Percentiles rank a stretch among this genome's conserved stretches.
Evolutionary conservation across 2,888 invertebrate species (phyloP).

Genomic region (Teleogryllus oceanicus): DNA sequence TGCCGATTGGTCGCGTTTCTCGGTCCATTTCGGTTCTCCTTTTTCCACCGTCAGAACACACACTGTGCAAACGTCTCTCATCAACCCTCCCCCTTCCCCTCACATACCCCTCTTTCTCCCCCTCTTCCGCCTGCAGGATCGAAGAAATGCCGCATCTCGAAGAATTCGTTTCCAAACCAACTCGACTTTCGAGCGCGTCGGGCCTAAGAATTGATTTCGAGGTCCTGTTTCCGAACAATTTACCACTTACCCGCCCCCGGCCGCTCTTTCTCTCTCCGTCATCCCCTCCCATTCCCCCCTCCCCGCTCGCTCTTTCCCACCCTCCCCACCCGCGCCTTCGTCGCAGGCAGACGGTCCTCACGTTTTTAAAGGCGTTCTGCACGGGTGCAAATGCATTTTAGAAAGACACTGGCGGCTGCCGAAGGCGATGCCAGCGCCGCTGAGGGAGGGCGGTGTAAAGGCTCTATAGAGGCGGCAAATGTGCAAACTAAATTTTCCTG

Average conservation of each 20-base stretch:
- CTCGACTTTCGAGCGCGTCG: neutral
- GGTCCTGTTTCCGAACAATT: constrained; percentile 4
- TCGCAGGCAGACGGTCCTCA: neutral
- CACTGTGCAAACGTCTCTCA: too few relatives aligned
- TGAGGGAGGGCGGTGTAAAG: neutral
- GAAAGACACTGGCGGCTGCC: neutral
- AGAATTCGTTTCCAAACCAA: neutral
- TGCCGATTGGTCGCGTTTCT: too few relatives aligned
- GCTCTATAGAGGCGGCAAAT: neutral
- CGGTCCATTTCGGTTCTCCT: too few relatives aligned
- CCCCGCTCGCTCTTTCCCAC: neutral
- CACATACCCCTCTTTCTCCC: neutral
- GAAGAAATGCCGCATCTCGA: neutral
- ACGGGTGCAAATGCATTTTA: neutral
- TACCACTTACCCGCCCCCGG: neutral
- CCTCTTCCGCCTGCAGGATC: neutral
- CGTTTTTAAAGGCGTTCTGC: neutral
- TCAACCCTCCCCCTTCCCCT: too few relatives aligned
- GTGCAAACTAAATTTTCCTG: constrained; percentile 2
- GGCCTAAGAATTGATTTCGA: neutral
- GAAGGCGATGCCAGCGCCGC: too few relatives aligned
- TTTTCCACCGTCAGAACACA: too few relatives aligned
- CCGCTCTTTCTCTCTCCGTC: neutral
- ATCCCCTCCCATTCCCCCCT: neutral
- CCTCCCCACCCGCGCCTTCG: neutral